Evolutionary conservation across 2,888 invertebrate genomes (phyloP).

Genomic region (Meiosimyza decipiens): DNA sequence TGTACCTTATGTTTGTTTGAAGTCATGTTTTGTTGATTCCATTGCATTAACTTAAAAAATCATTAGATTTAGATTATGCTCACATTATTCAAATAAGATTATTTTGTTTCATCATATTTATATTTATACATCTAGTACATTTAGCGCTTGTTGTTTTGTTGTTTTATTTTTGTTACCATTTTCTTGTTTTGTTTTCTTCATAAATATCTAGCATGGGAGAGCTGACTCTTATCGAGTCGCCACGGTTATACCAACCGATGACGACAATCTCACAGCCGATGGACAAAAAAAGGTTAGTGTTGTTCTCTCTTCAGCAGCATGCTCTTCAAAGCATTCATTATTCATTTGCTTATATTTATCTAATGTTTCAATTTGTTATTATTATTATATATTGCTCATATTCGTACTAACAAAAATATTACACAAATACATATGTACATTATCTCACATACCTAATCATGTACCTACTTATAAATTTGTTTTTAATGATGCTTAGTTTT

Average conservation of each 20-base stretch:
- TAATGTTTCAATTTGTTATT: neutral
- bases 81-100: constrained; percentile 7
- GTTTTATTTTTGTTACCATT: constrained; percentile 35
- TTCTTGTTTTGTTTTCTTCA: constrained; percentile 29
- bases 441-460: neutral
- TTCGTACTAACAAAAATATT: neutral
- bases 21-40: neutral
- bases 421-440: constrained; percentile 18
- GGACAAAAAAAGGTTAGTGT: constrained; percentile 86
- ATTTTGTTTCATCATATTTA: constrained; percentile 6
- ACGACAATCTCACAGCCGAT: constrained; percentile 96
- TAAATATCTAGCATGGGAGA: constrained; percentile 83
- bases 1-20: neutral
- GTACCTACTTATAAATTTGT: constrained; percentile 26
- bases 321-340: neutral
- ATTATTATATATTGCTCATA: neutral
- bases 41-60: neutral
- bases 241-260: constrained; percentile 89
- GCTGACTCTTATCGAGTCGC: constrained; percentile 98
- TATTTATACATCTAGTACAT: constrained; percentile 9
- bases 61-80: constrained; percentile 18
- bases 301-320: neutral
- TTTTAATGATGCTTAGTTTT: constrained; percentile 35
- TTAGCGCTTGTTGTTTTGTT: constrained; percentile 34
- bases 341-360: neutral